Evolutionary conservation across 1,140 invertebrate genomes (phyloP).

Genomic region (Sycobia sp.): DNA sequence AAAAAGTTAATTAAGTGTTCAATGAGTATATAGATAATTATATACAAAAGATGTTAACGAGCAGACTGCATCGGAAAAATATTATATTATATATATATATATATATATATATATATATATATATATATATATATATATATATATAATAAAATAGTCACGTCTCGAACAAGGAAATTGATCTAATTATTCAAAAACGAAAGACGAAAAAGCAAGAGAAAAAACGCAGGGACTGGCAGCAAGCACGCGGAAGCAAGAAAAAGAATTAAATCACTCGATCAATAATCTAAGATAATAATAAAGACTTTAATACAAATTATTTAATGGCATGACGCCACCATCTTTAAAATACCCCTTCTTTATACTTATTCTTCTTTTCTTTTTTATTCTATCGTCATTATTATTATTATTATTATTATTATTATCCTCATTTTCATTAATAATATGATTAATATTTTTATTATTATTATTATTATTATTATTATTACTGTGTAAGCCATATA

Average conservation of each 20-base stretch:
- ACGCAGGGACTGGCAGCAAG: too few relatives aligned
- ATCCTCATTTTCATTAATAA: background rate
- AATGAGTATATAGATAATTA: too few relatives aligned
- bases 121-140: too few relatives aligned
- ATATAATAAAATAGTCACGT: too few relatives aligned
- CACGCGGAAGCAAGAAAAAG: too few relatives aligned
- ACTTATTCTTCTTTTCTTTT: too few relatives aligned
- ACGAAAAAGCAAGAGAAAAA: slow-evolving; percentile 28
- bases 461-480: background rate
- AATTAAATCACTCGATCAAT: slow-evolving; percentile 48
- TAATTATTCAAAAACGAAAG: slow-evolving; percentile 29
- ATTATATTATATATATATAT: too few relatives aligned
- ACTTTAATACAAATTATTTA: slow-evolving; percentile 53
- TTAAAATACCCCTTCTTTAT: slow-evolving; percentile 41
- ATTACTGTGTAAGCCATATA: too few relatives aligned
- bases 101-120: too few relatives aligned
- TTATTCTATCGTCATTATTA: background rate
- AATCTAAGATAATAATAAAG: slow-evolving; percentile 54
- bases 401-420: background rate
- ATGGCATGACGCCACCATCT: slow-evolving; percentile 40
- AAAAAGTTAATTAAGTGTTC: too few relatives aligned
- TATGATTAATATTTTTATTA: background rate
- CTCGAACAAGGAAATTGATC: slow-evolving; percentile 45
- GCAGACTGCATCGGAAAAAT: too few relatives aligned
- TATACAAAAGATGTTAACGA: too few relatives aligned